Evolutionary conservation across 1,140 invertebrate species (phyloP).

Genomic region (Drosophila bipectinata): DNA sequence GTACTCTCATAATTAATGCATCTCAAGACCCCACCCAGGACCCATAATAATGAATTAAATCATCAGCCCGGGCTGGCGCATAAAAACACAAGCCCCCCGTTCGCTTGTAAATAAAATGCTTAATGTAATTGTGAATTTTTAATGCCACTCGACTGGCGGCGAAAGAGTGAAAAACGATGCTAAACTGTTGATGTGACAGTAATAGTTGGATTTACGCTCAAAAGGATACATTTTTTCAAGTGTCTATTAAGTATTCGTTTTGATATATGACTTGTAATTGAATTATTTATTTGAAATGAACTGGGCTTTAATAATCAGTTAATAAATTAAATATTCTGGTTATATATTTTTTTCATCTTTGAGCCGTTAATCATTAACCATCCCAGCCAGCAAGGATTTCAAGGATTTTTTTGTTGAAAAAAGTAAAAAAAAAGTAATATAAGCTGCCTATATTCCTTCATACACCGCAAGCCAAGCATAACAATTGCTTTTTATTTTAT

Average conservation of each 20-base stretch:
- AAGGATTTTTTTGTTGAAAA: too few relatives aligned
- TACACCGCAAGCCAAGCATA: slow-evolving; percentile 44
- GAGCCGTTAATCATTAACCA: slow-evolving; percentile 15
- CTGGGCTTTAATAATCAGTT: slow-evolving; percentile 24
- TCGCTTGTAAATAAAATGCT: slow-evolving; percentile 3
- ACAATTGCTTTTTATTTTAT: slow-evolving; percentile 61
- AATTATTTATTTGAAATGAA: slow-evolving; percentile 29
- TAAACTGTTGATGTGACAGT: slow-evolving; percentile 14
- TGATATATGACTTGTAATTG: slow-evolving; percentile 17
- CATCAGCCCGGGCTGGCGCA: background rate
- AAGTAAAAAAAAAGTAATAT: background rate
- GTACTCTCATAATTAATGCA: background rate
- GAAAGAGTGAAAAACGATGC: slow-evolving; percentile 11
- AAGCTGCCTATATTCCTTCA: background rate
- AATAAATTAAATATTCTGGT: slow-evolving; percentile 33
- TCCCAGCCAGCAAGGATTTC: background rate
- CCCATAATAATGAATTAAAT: slow-evolving; percentile 11
- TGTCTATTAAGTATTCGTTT: slow-evolving; percentile 22
- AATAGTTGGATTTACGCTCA: slow-evolving; percentile 10
- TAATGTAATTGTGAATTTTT: slow-evolving; percentile 35
- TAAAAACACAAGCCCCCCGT: slow-evolving; percentile 1
- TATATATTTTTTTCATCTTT: background rate
- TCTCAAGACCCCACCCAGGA: background rate
- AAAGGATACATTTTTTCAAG: background rate
- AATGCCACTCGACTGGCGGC: slow-evolving; percentile 3